These are phyloP conservation scores for Physella acuta DNA, from an alignment of 1,140 invertebrate species.

Conservation along the genomic window DNA sequence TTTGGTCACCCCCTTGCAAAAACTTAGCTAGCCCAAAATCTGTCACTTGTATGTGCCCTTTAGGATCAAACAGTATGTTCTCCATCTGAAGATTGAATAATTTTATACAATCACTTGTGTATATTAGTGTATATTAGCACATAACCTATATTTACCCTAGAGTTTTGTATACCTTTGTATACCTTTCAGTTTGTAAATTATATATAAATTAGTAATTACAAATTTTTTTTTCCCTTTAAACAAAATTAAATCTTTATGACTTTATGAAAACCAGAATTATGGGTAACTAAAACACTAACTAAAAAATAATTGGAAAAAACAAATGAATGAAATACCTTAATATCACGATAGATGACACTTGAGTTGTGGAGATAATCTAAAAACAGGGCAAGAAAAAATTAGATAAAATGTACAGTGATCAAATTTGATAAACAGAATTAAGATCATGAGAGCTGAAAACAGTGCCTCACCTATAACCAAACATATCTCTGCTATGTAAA, in stretches of 20 bases:
- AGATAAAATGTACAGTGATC: neutral
- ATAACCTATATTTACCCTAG: too few species aligned
- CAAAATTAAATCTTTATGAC: too few species aligned
- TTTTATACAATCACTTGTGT: too few species aligned
- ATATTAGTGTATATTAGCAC: too few species aligned
- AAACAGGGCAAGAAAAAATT: neutral
- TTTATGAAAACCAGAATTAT: too few species aligned
- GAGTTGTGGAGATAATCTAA: slow-evolving; percentile 89
- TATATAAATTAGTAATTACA: too few species aligned
- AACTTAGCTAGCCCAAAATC: slow-evolving; percentile 95
- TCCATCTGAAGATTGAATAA: slow-evolving; percentile 68
- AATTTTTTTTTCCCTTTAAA: too few species aligned
- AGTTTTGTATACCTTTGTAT: too few species aligned
- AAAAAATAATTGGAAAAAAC: too few species aligned
- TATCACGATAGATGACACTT: slow-evolving; percentile 85
- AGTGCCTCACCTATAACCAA: slow-evolving; percentile 74
- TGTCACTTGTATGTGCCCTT: slow-evolving; percentile 77
- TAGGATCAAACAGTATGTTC: slow-evolving; percentile 81
- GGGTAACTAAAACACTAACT: too few species aligned
- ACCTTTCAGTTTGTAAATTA: too few species aligned
- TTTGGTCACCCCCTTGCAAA: slow-evolving; percentile 74
- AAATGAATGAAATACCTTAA: too few species aligned
- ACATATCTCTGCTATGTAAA: slow-evolving; percentile 82
- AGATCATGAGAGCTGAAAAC: neutral
- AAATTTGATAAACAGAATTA: slow-evolving; percentile 13